Evolutionary conservation across 2,797 vertebrate species (phyloP), one percentile per base, ranked within the genome.

Genomic region (Myotis myotis): DNA sequence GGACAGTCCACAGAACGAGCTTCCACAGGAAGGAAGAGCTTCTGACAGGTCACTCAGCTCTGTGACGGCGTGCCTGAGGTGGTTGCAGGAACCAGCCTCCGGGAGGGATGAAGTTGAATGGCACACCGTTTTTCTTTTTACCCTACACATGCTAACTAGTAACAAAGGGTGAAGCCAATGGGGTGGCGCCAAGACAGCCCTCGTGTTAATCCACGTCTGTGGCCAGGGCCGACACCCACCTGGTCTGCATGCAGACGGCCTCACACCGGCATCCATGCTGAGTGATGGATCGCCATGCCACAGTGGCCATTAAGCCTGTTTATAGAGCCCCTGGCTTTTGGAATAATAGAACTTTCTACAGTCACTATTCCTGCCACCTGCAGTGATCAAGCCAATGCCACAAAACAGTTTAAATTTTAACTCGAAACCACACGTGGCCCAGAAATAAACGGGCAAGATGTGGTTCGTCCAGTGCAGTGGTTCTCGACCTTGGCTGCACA

Each of bases 371-470:
- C 36, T 81, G 36, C 19, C 41, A 8, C 23, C 11, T 41, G 38
- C 19, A 53, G 17, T 9, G 25, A 60, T 51, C 17, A 47, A 80
- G n/a, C 9, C 53, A 60, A 20, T 15, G 64, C 17, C 10, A 87
- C 8, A 62, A 23, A 62, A 51, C 53, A 68, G 87, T 53, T 71
- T 57, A 64, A 47, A n/a, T 72, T 70, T 90, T 44, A 83, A 76
- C 33, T 91, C 5, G 57, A 75, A 82, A 30, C 30, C 22, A 84
- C 15, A 11, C 3, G 2, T 17, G 38, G 57, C 49, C 25, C 66
- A 71, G 66, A 72, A 72, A 28, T 15, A 49, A 83, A n/a, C 8
- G 23, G 55, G 71, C 13, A 68, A 55, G 28, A 11, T 33, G 12
- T 15, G 30, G 38, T 10, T 38, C 5, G 38, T 5, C 38, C 38